Base-by-base conservation (phyloP, 2,888 invertebrate species). In the Dicyrtoma fusca region DNA sequence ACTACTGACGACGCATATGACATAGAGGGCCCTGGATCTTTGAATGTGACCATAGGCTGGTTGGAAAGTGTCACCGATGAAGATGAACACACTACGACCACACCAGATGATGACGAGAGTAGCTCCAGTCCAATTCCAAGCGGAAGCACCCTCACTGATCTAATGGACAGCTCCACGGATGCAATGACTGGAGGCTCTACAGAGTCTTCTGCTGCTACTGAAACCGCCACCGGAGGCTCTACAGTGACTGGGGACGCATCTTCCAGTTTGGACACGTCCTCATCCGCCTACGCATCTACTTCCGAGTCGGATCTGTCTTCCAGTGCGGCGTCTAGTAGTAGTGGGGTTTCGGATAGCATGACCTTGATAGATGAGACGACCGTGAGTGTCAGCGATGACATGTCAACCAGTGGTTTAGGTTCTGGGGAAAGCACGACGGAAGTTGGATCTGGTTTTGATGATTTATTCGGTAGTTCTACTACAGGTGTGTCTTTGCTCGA, bases 301-400 rank as follows among this genome's bases (percentile, higher is more conserved):
- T 21, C 51, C 26, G 69, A 69, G 47, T 25, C 21, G 69, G 61
- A 25, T 25, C 21, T 42, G 57, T 21, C n/a, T 21, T n/a, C 34
- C 5, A 11, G 71, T 44, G 4, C 34, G 21, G 13, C 45, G 3
- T 0, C 8, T 17, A 3, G 63, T 51, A 10, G 34, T 8, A 73
- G 71, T 14, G 72, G 61, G 19, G 53, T 73, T 8, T 34, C 34
- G 8, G 4, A 71, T 68, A n/a, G n/a, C 10, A 55, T 62, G n/a
- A 42, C 66, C 17, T 63, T 71, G 10, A 57, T 26, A 17, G 64
- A 68, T 19, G 63, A 53, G 25, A 77, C 72, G 19, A 78, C 75
- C 59, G 68, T 72, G 59, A 75, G 81, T 34, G 81, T 74, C 25
- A 79, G 25, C 59, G 19, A 59, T n/a, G 17, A 23, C 25, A 21